Evolutionary conservation across 2,113 vertebrate species (phyloP).

Genomic region (Elaphurus davidianus): DNA sequence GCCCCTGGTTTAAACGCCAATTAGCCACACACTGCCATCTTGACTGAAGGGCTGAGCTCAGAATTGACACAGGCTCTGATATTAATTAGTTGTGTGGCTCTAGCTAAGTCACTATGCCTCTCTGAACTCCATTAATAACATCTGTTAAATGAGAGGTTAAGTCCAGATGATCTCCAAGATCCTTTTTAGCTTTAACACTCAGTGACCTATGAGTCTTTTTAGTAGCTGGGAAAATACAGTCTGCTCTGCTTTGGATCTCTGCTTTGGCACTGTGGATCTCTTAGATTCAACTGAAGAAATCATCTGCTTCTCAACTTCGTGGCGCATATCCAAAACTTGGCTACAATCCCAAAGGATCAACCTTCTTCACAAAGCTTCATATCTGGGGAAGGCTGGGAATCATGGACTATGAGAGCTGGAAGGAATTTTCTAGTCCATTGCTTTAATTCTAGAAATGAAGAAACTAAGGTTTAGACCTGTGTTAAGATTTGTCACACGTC

Average conservation of each 20-base stretch:
- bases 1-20: slow-evolving; percentile 20
- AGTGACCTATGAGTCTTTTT: slow-evolving; percentile 25
- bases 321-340: slow-evolving; percentile 35
- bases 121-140: slow-evolving; percentile 34
- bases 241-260: neutral
- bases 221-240: slow-evolving; percentile 22
- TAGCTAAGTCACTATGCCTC: slow-evolving; percentile 16
- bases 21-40: neutral
- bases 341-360: slow-evolving; percentile 1
- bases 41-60: neutral
- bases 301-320: neutral
- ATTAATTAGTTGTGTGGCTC: slow-evolving; percentile 6
- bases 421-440: neutral
- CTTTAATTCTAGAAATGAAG: neutral
- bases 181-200: slow-evolving; percentile 1
- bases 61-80: slow-evolving; percentile 5
- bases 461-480: neutral
- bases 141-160: slow-evolving; percentile 34
- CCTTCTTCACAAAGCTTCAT: neutral
- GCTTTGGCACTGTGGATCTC: slow-evolving; percentile 18
- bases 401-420: neutral
- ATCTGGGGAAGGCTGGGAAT: neutral
- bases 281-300: slow-evolving; percentile 22
- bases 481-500: neutral
- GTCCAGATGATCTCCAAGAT: neutral